Base-by-base conservation (phyloP, 2,888 invertebrate species). In the Galerucella calmariensis region DNA sequence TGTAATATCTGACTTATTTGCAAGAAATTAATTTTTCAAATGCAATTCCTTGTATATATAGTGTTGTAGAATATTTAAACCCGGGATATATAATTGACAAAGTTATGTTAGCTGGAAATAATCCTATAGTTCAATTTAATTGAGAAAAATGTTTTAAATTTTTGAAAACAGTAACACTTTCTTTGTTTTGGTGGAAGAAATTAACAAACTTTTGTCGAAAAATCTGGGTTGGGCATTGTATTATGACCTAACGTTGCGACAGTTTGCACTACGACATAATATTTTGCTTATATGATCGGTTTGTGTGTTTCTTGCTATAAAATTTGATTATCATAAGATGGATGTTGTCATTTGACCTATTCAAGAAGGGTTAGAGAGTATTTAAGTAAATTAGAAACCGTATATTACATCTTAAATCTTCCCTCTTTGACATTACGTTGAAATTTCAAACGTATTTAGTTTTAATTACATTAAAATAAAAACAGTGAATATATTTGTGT, bases 1-100 rank as follows among this genome's bases (percentile, higher is more conserved):
- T 48, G 62, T 66, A 65, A 72, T 58, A 66, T 58, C 58, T 35
- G 56, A 65, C 8, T 70, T 20, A 59, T 59, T 59, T 12, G 27
- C 59, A 59, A 59, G 11, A 59, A 27, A 59, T 27, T 8, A 59
- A 59, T 53, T 9, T 41, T 41, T 41, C 35, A 41, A 41, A 9
- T 41, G 8, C 35, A 5, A 35, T 35, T 35, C 35, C 35, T 35
- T 35, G 35, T 35, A 41, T 12, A 14, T 14, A 14, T 11, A 48
- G 14, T 48, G 14, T 48, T 14, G 11, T 48, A 48, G 14, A 46
- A 46, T 46, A 10, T 12, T 12, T 12, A 46, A 46, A 46, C 46
- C 1, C 2, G 11, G 12, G 3, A 12, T 46, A 12, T 46, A 12
- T 12, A 10, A 35, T 35, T 35, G 4, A 35, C 35, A 4, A 35